A percentile compares a stretch with the other conserved stretches of the same genome.
phyloP scores from a whole-genome alignment of 1,140 invertebrate species.

The Andricus grossulariae region DNA sequence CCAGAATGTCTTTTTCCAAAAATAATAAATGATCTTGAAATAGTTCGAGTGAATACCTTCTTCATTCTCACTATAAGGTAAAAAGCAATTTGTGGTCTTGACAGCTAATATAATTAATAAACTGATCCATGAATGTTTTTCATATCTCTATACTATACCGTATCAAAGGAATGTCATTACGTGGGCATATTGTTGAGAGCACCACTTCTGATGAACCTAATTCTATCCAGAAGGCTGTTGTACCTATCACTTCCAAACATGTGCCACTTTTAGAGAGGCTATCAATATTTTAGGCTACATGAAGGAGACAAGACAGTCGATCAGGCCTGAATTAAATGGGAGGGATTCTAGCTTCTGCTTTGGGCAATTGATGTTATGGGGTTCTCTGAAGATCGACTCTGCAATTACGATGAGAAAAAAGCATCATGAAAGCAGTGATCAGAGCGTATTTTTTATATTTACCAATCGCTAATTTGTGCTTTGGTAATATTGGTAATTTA shows the following conservation, averaged over 20 bases:
- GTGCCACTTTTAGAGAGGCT: conserved; percentile 20
- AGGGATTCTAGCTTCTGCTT: conserved; percentile 26
- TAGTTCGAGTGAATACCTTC: too few species aligned
- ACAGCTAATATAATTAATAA: not conserved
- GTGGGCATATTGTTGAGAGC: not conserved
- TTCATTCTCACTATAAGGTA: not conserved
- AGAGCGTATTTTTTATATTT: not conserved
- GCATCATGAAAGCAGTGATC: not conserved
- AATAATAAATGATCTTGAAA: too few species aligned
- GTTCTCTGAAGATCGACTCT: conserved; percentile 13
- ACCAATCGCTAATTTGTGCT: not conserved
- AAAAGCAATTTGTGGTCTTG: not conserved
- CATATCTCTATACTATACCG: not conserved
- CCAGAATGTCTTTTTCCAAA: too few species aligned
- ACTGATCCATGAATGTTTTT: not conserved
- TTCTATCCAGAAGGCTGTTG: conserved; percentile 24
- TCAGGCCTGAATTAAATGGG: conserved; percentile 24
- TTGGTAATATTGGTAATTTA: too few species aligned
- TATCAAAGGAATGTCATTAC: not conserved
- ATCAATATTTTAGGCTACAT: conserved; percentile 25
- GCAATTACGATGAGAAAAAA: conserved; percentile 8
- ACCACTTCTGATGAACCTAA: conserved; percentile 21
- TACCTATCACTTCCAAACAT: conserved; percentile 14
- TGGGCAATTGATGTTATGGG: conserved; percentile 24
- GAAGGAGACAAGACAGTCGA: conserved; percentile 29